Conservation (phyloP, 2,888 invertebrate species). For the Thera obeliscata region DNA sequence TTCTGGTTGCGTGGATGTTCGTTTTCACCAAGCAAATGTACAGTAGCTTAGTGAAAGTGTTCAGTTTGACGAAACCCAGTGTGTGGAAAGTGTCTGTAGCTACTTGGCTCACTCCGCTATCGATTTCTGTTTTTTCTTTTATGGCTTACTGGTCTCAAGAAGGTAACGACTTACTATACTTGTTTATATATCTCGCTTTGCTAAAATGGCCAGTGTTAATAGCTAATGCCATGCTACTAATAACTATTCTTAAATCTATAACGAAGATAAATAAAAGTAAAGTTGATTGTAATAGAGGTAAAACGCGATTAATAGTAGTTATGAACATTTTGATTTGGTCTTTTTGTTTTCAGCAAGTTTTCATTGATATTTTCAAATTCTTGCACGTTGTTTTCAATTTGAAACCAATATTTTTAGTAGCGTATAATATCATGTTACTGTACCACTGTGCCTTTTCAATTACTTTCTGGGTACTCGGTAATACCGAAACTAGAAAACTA, state of each 20-base stretch:
- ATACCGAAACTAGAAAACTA: conserved; percentile 63
- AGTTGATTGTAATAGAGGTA: conserved; percentile 47
- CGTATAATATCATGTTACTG: conserved; percentile 55
- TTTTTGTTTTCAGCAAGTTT: conserved; percentile 69
- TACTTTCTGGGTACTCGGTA: conserved; percentile 74
- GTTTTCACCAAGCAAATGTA: conserved; percentile 71
- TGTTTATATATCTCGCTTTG: conserved; percentile 53
- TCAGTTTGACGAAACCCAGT: conserved; percentile 46
- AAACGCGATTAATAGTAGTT: conserved; percentile 55
- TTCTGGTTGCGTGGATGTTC: conserved; percentile 70
- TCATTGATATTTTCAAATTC: conserved; percentile 63
- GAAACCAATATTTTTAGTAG: conserved; percentile 34
- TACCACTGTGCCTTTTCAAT: conserved; percentile 70
- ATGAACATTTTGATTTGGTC: conserved; percentile 66
- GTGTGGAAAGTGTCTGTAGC: conserved; percentile 57
- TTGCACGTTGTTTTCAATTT: conserved; percentile 44
- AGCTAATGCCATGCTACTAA: conserved; percentile 60
- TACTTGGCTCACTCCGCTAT: conserved; percentile 60
- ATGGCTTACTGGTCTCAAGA: conserved; percentile 36
- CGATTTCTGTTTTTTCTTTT: conserved; percentile 46
- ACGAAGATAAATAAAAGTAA: conserved; percentile 55
- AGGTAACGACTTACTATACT: conserved; percentile 37
- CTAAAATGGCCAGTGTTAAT: conserved; percentile 71
- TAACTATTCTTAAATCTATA: conserved; percentile 59
- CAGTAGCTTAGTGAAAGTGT: conserved; percentile 65